A percentile compares a stretch with the other conserved stretches of the same genome.
Evolutionary conservation across 2,797 vertebrate genomes (phyloP).

Genomic region (Poecilia velifera): DNA sequence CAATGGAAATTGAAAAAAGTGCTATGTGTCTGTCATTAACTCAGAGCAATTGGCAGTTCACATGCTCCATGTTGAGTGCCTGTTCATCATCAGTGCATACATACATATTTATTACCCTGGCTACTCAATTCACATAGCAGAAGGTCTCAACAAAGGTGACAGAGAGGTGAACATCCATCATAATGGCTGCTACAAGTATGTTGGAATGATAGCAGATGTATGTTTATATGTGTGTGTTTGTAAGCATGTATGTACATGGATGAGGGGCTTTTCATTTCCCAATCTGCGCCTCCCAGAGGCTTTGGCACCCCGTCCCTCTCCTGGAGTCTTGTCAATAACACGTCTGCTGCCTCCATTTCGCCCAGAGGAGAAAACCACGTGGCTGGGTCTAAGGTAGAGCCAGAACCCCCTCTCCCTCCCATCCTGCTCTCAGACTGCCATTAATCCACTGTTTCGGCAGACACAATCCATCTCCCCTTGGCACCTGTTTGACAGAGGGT

Average conservation of each 20-base stretch:
- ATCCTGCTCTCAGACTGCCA: conserved; percentile 57
- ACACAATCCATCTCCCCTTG: conserved; percentile 83
- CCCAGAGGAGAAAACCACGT: conserved; percentile 62
- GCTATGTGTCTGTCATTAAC: conserved; percentile 78
- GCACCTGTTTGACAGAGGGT: conserved; percentile 84
- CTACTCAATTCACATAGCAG: conserved; percentile 55
- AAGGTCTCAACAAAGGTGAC: conserved; percentile 66
- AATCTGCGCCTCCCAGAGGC: conserved; percentile 48
- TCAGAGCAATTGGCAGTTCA: conserved; percentile 72
- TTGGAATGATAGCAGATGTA: conserved; percentile 12
- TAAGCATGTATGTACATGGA: background rate
- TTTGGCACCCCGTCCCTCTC: conserved; percentile 54
- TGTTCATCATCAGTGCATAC: conserved; percentile 61
- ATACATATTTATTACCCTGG: conserved; percentile 70
- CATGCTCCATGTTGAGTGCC: conserved; percentile 65
- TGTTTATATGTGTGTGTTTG: conserved; percentile 2
- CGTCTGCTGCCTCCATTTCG: conserved; percentile 56
- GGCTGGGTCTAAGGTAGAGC: conserved; percentile 45
- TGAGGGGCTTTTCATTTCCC: conserved; percentile 41
- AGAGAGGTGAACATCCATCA: conserved; percentile 60
- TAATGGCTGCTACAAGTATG: conserved; percentile 43
- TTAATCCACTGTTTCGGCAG: conserved; percentile 83
- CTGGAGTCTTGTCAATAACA: conserved; percentile 73
- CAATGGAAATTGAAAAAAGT: conserved; percentile 71
- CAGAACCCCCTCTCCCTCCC: conserved; percentile 47